phyloP scores from a whole-genome alignment of 2,888 invertebrate species.

The Carterocephalus palaemon region DNA sequence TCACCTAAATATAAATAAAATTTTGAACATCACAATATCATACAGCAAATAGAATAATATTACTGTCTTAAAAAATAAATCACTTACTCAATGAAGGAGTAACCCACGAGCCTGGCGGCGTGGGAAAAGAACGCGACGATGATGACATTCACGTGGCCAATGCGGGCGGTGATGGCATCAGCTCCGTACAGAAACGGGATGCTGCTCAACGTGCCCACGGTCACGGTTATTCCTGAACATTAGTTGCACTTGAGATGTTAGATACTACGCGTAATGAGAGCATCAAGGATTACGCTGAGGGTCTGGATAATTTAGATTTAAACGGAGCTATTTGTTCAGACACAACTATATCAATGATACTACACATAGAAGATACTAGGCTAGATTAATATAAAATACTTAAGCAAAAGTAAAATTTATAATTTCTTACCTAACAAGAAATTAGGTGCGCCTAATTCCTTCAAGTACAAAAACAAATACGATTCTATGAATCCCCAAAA shows the following conservation, averaged over 20 bases:
- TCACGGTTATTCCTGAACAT: conserved; percentile 86
- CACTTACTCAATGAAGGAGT: conserved; percentile 90
- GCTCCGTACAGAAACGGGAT: conserved; percentile 91
- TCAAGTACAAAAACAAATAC: conserved; percentile 90
- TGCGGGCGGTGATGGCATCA: conserved; percentile 87
- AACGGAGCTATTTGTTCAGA: conserved; percentile 9
- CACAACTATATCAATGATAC: conserved; percentile 3
- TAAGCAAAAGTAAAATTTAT: conserved; percentile 26
- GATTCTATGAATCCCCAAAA: conserved; percentile 95
- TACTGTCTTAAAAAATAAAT: conserved; percentile 24
- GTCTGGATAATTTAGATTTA: conserved; percentile 14
- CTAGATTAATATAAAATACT: no score
- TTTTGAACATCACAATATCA: no score
- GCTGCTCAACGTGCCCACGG: conserved; percentile 90
- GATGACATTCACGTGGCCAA: conserved; percentile 91
- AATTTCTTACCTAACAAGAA: conserved; percentile 84
- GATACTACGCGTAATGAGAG: conserved; percentile 26
- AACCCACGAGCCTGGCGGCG: conserved; percentile 88
- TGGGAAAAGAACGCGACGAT: conserved; percentile 91
- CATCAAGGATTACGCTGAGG: conserved; percentile 17
- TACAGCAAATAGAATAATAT: no score
- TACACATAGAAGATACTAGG: no score
- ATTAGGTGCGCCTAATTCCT: conserved; percentile 90
- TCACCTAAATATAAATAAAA: no score
- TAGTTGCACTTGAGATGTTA: conserved; percentile 32